Conservation (phyloP, 2,888 invertebrate species). For the Patella depressa region DNA sequence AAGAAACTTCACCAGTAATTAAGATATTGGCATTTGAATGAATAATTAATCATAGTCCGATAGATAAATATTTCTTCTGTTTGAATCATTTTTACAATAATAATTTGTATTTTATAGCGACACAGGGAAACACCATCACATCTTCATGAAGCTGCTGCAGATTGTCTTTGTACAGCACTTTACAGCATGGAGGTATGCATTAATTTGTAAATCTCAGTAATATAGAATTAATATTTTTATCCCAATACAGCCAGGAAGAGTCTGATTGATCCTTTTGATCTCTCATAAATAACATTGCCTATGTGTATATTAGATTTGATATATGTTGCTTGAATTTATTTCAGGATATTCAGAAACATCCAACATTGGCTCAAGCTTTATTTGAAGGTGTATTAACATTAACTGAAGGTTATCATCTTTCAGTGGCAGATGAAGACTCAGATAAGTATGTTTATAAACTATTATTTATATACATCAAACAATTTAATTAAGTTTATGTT, state of each 20-base stretch:
- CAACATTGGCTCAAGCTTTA: constrained; percentile 83
- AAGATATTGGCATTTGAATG: too few relatives aligned
- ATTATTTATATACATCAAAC: too few relatives aligned
- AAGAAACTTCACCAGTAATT: too few relatives aligned
- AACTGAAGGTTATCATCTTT: constrained; percentile 88
- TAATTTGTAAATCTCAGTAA: too few relatives aligned
- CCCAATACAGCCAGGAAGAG: too few relatives aligned
- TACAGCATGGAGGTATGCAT: constrained; percentile 81
- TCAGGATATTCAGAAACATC: constrained; percentile 75
- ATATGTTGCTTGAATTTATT: constrained; percentile 15
- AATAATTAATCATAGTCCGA: too few relatives aligned
- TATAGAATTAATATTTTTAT: too few relatives aligned
- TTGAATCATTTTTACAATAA: too few relatives aligned
- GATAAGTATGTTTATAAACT: constrained; percentile 78
- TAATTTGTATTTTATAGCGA: constrained; percentile 52
- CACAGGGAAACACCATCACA: constrained; percentile 64
- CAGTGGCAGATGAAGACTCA: constrained; percentile 92
- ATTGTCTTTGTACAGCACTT: constrained; percentile 88
- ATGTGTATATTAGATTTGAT: constrained; percentile 7
- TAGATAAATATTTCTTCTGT: too few relatives aligned
- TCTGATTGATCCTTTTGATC: constrained; percentile 50
- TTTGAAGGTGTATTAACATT: constrained; percentile 86
- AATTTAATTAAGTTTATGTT: too few relatives aligned
- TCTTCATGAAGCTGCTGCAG: constrained; percentile 91
- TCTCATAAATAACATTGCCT: constrained; percentile 19